These are phyloP conservation scores for Bubo scandiacus DNA, from an alignment of 2,113 vertebrate species.

Conservation along the genomic window DNA sequence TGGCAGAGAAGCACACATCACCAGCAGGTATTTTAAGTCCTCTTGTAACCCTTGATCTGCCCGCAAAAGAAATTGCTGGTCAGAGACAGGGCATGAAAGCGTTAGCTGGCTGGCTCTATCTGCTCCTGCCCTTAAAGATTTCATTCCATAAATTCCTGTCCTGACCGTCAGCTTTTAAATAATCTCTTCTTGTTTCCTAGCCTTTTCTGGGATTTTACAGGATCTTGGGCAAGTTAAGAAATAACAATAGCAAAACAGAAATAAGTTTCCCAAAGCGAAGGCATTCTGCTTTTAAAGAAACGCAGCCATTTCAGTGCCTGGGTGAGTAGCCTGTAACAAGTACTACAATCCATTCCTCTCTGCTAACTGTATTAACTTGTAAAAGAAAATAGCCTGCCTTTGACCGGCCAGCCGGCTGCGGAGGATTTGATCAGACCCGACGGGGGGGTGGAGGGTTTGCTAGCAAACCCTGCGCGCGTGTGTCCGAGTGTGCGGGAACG, in stretches of 20 bases:
- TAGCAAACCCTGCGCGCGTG: too few relatives aligned
- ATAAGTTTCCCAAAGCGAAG: background rate
- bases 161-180: constrained; percentile 44
- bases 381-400: background rate
- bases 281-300: background rate
- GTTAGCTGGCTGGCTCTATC: constrained; percentile 39
- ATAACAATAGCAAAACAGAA: background rate
- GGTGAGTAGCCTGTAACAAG: background rate
- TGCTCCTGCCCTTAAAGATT: constrained; percentile 52
- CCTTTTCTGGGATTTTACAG: constrained; percentile 16
- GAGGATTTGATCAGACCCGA: background rate
- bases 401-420: background rate
- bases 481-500: background rate
- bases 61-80: background rate
- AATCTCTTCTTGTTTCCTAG: background rate
- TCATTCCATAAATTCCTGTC: constrained; percentile 69
- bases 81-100: constrained; percentile 29
- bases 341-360: background rate
- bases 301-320: background rate
- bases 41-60: background rate
- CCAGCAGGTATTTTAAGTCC: constrained; percentile 2
- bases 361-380: background rate
- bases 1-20: background rate
- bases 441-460: background rate
- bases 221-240: background rate